These are phyloP conservation scores for Megamerina dolium DNA, from an alignment of 2,888 invertebrate species.

Conservation along the genomic window DNA sequence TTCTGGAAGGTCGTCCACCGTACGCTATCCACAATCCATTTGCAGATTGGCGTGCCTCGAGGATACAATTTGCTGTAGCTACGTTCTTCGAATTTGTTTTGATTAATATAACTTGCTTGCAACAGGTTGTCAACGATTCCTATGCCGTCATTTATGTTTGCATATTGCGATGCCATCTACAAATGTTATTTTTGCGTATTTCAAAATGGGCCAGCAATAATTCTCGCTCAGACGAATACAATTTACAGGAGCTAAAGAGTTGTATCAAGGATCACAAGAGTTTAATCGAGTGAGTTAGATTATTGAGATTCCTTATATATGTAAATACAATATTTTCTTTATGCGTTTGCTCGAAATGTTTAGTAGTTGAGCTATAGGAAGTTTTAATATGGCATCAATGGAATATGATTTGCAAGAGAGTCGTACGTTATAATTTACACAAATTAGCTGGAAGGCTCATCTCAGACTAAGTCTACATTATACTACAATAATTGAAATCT, in stretches of 20 bases:
- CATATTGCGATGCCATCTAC: slow-evolving; percentile 20
- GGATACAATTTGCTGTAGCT: slow-evolving; percentile 17
- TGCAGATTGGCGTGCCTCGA: slow-evolving; percentile 22
- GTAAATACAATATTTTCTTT: too few species aligned
- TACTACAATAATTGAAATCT: too few species aligned
- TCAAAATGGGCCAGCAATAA: slow-evolving; percentile 2
- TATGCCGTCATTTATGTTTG: slow-evolving; percentile 23
- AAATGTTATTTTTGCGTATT: slow-evolving; percentile 19
- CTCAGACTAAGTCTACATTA: too few species aligned
- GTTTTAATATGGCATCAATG: too few species aligned
- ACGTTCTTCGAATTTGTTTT: slow-evolving; percentile 19
- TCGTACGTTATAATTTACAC: too few species aligned
- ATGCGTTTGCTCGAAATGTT: too few species aligned
- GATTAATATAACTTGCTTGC: slow-evolving; percentile 17
- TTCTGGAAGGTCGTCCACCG: slow-evolving; percentile 21
- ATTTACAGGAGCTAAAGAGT: slow-evolving; percentile 19
- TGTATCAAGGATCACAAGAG: slow-evolving; percentile 25
- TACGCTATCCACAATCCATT: slow-evolving; percentile 21
- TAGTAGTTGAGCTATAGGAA: too few species aligned
- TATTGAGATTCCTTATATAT: too few species aligned
- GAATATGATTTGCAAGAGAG: too few species aligned
- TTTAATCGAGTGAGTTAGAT: slow-evolving; percentile 21
- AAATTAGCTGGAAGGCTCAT: too few species aligned
- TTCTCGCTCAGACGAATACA: slow-evolving; percentile 5
- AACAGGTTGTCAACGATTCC: slow-evolving; percentile 21